Conservation (phyloP, 2,797 vertebrate genomes). For the Hephaestus fuliginosus region DNA sequence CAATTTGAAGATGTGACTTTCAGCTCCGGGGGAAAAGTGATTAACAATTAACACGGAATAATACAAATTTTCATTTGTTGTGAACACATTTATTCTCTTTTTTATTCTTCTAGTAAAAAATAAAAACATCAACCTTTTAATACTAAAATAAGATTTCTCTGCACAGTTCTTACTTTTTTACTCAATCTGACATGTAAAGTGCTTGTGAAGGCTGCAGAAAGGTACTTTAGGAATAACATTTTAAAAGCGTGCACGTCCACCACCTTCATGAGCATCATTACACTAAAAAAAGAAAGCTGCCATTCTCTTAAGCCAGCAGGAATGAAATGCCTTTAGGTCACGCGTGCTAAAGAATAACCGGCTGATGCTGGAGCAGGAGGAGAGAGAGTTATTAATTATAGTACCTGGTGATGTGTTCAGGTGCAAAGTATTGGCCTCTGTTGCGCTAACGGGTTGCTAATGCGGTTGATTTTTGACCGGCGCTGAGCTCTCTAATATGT, state of each 20-base stretch:
- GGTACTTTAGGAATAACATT: not conserved
- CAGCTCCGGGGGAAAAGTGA: too few relatives aligned
- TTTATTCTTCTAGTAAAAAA: not conserved
- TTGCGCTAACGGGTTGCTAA: constrained; percentile 81
- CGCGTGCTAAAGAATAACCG: constrained; percentile 66
- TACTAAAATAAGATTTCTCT: not conserved
- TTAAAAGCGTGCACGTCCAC: constrained; percentile 11
- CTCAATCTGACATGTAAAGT: constrained; percentile 8
- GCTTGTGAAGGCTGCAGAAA: constrained; percentile 8
- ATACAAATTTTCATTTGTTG: not conserved
- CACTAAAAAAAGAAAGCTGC: not conserved
- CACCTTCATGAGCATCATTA: constrained; percentile 26
- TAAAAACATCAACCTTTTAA: not conserved
- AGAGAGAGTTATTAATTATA: constrained; percentile 79
- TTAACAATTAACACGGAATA: not conserved
- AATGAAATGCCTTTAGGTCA: constrained; percentile 64
- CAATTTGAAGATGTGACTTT: not conserved
- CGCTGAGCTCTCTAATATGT: constrained; percentile 86
- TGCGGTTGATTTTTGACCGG: constrained; percentile 84
- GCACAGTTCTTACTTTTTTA: not conserved
- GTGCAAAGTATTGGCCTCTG: constrained; percentile 76
- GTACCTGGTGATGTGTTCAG: constrained; percentile 73
- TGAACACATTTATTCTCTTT: not conserved
- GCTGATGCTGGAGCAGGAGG: constrained; percentile 33
- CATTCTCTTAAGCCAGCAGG: constrained; percentile 17